These are phyloP conservation scores for Digitonthophagus gazella DNA, from an alignment of 2,888 invertebrate species.

Conservation along the genomic window DNA sequence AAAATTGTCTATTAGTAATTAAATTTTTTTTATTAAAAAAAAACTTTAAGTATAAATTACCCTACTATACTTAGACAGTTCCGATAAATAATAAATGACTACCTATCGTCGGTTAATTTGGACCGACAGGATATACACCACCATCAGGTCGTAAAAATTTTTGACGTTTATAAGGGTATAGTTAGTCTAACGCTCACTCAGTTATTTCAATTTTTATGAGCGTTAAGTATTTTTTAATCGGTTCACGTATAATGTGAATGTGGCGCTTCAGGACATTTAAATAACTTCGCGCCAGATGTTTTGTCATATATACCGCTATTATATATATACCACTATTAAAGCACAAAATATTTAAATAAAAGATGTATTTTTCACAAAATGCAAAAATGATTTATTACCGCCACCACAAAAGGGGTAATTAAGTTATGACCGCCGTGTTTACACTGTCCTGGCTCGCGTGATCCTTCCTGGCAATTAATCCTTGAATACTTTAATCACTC, in stretches of 20 bases:
- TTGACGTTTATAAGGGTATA: not conserved
- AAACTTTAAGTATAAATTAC: too few species aligned
- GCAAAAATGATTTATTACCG: conserved; percentile 6
- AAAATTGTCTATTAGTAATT: too few species aligned
- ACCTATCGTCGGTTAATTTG: too few species aligned
- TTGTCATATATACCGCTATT: too few species aligned
- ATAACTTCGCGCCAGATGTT: not conserved
- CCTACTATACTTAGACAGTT: too few species aligned
- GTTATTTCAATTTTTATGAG: not conserved
- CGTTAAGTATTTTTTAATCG: not conserved
- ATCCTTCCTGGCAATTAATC: conserved; percentile 3
- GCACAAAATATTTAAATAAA: too few species aligned
- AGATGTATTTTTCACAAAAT: too few species aligned
- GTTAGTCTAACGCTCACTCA: not conserved
- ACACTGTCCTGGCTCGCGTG: conserved; percentile 7
- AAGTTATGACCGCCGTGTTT: conserved; percentile 6
- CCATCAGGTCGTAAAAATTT: not conserved
- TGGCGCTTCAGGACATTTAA: not conserved
- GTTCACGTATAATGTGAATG: not conserved
- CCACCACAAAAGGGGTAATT: not conserved
- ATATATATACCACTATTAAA: too few species aligned
- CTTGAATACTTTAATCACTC: conserved; percentile 11
- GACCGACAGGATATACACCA: not conserved
- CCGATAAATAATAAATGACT: too few species aligned
- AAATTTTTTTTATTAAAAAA: too few species aligned